Evolutionary conservation across 2,888 invertebrate species (phyloP).

Genomic region (Branchipolynoe longqiensis): DNA sequence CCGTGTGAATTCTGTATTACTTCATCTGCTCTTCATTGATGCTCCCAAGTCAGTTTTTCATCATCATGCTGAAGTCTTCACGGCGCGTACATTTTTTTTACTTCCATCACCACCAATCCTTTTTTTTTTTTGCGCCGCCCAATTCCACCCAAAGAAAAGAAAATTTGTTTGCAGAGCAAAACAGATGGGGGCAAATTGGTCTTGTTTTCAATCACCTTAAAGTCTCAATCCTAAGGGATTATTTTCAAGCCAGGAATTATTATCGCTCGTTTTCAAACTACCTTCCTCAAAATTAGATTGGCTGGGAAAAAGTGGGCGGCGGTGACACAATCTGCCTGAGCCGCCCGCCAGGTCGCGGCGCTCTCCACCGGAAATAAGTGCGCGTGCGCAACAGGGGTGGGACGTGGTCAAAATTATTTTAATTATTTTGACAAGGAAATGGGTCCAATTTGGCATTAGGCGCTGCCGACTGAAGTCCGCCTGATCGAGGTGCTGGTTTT

Average conservation of each 20-base stretch:
- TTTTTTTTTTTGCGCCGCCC: conserved; percentile 9
- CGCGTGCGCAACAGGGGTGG: conserved; percentile 33
- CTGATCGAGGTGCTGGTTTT: background rate
- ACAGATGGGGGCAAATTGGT: conserved; percentile 53
- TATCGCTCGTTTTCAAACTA: conserved; percentile 31
- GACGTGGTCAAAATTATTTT: conserved; percentile 48
- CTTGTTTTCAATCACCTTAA: conserved; percentile 56
- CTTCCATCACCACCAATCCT: background rate
- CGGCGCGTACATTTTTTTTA: background rate
- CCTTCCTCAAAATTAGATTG: conserved; percentile 55
- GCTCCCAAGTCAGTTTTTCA: background rate
- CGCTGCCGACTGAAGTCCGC: conserved; percentile 36
- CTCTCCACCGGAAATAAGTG: conserved; percentile 48
- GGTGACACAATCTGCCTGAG: conserved; percentile 15
- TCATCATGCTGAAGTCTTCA: background rate
- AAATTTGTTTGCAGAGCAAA: conserved; percentile 56
- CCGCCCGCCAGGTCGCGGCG: background rate
- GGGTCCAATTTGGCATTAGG: conserved; percentile 55
- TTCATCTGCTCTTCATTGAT: conserved; percentile 36
- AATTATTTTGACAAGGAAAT: conserved; percentile 58
- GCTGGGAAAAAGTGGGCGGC: conserved; percentile 26
- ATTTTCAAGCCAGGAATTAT: conserved; percentile 58
- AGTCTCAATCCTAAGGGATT: conserved; percentile 51
- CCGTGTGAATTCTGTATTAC: conserved; percentile 29
- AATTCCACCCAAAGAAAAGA: conserved; percentile 44